Conservation (phyloP, 1,140 invertebrate species). For the Musca domestica region DNA sequence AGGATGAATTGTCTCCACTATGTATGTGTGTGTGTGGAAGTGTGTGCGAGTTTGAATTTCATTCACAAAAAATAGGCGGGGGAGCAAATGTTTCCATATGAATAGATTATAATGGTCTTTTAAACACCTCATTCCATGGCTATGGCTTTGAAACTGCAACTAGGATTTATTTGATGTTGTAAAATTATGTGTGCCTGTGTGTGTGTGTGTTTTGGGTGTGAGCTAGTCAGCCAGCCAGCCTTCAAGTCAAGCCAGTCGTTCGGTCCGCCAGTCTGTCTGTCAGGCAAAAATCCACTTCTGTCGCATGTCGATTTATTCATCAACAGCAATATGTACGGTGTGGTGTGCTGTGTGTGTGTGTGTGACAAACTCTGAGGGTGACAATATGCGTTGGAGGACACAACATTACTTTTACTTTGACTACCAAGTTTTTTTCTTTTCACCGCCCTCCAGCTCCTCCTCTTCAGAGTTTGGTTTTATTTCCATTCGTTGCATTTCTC, state of each 20-base stretch:
- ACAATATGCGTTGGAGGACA: conserved; percentile 25
- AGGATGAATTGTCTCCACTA: no score
- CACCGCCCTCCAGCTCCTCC: background rate
- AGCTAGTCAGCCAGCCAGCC: background rate
- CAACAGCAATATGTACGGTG: background rate
- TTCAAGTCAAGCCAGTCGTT: background rate
- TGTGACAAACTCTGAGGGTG: conserved; percentile 9
- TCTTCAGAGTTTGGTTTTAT: background rate
- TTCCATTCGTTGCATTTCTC: background rate
- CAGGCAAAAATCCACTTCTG: background rate
- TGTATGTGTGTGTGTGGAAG: no score
- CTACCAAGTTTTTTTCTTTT: background rate
- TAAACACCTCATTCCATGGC: no score
- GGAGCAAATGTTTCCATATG: no score
- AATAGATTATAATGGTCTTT: no score
- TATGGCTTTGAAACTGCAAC: no score
- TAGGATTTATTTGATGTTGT: no score
- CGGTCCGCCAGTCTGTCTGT: background rate
- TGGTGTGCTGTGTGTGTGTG: background rate
- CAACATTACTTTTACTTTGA: conserved; percentile 20
- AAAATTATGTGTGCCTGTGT: no score
- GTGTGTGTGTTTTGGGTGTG: no score
- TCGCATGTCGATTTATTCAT: background rate
- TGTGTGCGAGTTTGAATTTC: no score
- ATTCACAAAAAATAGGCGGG: no score